These are phyloP conservation scores for Acestrorhynchus altus DNA, from an alignment of 2,797 vertebrate species.

Conservation along the genomic window DNA sequence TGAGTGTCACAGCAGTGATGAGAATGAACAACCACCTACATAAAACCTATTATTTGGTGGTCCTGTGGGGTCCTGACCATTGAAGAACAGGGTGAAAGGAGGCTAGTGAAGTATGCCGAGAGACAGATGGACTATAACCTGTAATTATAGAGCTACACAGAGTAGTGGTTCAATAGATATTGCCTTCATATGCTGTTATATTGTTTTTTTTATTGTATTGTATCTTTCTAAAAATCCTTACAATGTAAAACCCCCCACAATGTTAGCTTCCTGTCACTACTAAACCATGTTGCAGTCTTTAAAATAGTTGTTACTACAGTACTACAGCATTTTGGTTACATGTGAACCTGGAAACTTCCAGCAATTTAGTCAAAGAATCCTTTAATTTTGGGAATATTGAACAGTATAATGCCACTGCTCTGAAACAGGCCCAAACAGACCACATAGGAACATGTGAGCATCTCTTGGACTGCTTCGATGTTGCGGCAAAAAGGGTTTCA, in stretches of 20 bases:
- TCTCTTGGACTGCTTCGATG: background rate
- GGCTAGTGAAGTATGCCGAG: no score
- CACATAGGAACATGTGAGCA: background rate
- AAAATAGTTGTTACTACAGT: background rate
- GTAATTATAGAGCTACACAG: no score
- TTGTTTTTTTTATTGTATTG: no score
- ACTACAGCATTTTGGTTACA: background rate
- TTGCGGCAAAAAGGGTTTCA: background rate
- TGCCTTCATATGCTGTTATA: no score
- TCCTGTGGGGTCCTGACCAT: no score
- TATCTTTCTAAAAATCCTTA: slow-evolving; percentile 1
- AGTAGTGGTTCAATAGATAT: no score
- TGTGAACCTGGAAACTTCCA: background rate
- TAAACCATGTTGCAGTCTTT: no score
- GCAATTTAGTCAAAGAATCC: background rate
- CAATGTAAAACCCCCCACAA: background rate
- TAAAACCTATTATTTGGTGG: no score
- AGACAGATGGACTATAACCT: no score
- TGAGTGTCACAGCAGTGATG: no score
- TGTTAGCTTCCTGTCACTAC: background rate
- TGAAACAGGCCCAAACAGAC: background rate
- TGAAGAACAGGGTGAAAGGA: no score
- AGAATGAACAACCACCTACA: no score
- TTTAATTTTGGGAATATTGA: background rate
- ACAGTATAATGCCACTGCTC: background rate